Evolutionary conservation across 2,113 vertebrate species (phyloP).

Genomic region (Climacteris rufus): DNA sequence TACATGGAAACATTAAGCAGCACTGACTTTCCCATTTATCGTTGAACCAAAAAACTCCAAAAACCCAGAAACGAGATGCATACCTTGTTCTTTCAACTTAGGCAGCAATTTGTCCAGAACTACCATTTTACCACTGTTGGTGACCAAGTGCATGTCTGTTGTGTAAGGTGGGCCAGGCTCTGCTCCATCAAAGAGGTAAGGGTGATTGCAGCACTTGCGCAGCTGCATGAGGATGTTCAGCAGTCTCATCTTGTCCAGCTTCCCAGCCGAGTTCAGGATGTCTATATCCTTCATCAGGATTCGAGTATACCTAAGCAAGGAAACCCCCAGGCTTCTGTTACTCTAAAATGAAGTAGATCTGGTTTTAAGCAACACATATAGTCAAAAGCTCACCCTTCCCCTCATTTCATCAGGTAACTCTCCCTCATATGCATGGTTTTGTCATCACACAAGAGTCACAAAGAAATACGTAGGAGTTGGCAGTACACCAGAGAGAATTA

Average conservation of each 20-base stretch:
- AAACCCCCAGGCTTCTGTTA: background rate
- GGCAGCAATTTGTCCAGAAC: constrained; percentile 94
- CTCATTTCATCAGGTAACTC: background rate
- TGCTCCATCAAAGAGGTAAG: constrained; percentile 95
- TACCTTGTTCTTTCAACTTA: constrained; percentile 92
- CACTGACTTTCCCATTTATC: background rate
- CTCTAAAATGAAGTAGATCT: background rate
- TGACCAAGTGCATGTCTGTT: constrained; percentile 93
- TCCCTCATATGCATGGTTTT: background rate
- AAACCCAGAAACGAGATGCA: rapidly evolving
- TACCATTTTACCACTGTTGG: constrained; percentile 97
- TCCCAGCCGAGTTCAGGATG: constrained; percentile 93
- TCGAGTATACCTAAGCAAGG: constrained; percentile 86
- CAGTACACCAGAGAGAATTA: background rate
- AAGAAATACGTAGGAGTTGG: rapidly evolving
- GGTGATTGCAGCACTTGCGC: constrained; percentile 96
- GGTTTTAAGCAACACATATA: background rate
- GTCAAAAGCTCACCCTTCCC: background rate
- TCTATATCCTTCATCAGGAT: constrained; percentile 99
- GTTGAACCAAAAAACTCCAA: background rate
- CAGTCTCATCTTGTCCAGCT: constrained; percentile 97
- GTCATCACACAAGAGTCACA: background rate
- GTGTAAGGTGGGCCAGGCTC: constrained; percentile 96
- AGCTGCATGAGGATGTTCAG: constrained; percentile 97
- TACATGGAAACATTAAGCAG: background rate